A percentile compares a stretch with the other conserved stretches of the same genome.
Conservation (phyloP, 2,888 invertebrate species). For the Lasioglossum lativentre region DNA sequence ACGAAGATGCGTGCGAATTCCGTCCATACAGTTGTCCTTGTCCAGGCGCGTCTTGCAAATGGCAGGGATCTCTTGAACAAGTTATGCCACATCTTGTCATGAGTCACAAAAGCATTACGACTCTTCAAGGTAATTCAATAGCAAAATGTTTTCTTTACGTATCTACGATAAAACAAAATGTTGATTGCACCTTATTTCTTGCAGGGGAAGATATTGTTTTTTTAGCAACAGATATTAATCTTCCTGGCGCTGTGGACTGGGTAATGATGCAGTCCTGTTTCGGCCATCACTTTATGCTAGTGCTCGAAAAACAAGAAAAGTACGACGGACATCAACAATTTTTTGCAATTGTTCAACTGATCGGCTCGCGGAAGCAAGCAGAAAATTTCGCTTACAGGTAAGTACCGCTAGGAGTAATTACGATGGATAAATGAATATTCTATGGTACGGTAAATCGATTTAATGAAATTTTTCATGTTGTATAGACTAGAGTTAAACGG, state of each 20-base stretch:
- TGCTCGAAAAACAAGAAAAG: constrained; percentile 99
- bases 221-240: constrained; percentile 99
- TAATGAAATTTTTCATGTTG: constrained; percentile 36
- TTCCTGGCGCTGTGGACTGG: constrained; percentile 99
- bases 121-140: constrained; percentile 91
- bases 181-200: constrained; percentile 42
- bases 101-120: constrained; percentile 99
- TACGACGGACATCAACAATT: constrained; percentile 98
- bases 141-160: no score
- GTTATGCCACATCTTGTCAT: constrained; percentile 99
- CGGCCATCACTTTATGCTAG: constrained; percentile 99
- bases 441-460: not conserved
- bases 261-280: constrained; percentile 99
- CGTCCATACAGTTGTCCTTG: constrained; percentile 99
- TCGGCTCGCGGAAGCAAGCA: constrained; percentile 99
- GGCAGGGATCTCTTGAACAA: constrained; percentile 99
- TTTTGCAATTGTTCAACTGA: constrained; percentile 99
- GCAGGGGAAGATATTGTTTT: constrained; percentile 99
- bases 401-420: constrained; percentile 25
- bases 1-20: constrained; percentile 99
- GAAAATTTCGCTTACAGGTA: constrained; percentile 98
- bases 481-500: constrained; percentile 97
- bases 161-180: not conserved
- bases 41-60: constrained; percentile 99
- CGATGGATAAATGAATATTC: not conserved